Evolutionary conservation across 2,888 invertebrate species (phyloP), one percentile per base, ranked within the genome.

Genomic region (Palloptera scutellata): DNA sequence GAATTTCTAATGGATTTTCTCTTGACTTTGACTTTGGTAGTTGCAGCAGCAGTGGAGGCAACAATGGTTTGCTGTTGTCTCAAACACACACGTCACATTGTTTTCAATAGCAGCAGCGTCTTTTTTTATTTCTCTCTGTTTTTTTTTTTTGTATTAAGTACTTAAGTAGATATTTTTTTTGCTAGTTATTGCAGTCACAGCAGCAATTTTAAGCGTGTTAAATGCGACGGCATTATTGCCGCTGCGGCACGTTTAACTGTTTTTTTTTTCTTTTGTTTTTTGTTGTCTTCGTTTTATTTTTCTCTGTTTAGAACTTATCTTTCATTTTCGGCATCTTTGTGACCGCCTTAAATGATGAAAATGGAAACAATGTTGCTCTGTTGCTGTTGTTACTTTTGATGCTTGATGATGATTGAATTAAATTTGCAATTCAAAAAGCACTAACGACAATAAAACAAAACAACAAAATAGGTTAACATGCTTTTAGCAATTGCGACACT

Each of bases 351-450:
- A 30, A 30, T 30, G 30, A 30, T 30, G 30, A 30, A 30, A 30
- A 30, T 2, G 6, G 6, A 30, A 30, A 30, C 30, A 30, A 2
- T 4, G 30, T 30, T 30, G 6, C 9, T 45, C 45, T 48, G 9
- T 13, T 48, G 48, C 48, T 48, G 48, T 11, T 13, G 5, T 48
- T 15, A n/a, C 8, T 48, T 8, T 48, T 43, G 41, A 42, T 13
- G 52, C 30, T 30, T 59, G 59, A 51, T 52, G 64, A 58, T 64
- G 52, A 64, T 59, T 64, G 64, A 64, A 59, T 53, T 40, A 59
- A 52, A 59, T 59, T 59, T 64, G 64, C 59, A 64, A 52, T 42
- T 64, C 52, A 40, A 41, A 64, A 17, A 51, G 6, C 30, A 51
- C 45, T 9, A 15, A 42, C 52, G 30, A 43, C 12, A 60, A 48